These are phyloP conservation scores for Chymomyza procnemis DNA, from an alignment of 2,888 invertebrate species.

Conservation along the genomic window DNA sequence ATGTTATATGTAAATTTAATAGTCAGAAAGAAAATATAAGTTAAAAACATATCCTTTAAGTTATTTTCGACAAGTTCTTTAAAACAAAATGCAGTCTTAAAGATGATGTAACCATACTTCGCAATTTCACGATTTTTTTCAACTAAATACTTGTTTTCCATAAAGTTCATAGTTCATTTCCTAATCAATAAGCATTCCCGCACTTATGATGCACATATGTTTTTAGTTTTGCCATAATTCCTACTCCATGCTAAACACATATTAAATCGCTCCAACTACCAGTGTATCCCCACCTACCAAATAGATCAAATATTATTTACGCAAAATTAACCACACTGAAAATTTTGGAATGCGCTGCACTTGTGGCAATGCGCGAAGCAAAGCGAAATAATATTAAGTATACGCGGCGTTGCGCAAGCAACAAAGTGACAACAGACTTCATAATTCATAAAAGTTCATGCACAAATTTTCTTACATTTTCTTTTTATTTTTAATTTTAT, in stretches of 20 bases:
- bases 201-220: background rate
- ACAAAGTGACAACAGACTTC: conserved; percentile 39
- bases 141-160: too few relatives aligned
- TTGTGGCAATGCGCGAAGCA: conserved; percentile 21
- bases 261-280: background rate
- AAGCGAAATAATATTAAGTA: conserved; percentile 30
- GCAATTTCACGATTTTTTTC: too few relatives aligned
- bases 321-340: conserved; percentile 47
- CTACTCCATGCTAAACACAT: background rate
- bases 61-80: too few relatives aligned
- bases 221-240: background rate
- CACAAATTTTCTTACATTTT: conserved; percentile 40
- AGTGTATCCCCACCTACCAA: conserved; percentile 22
- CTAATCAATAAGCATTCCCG: too few relatives aligned
- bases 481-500: conserved; percentile 55
- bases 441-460: conserved; percentile 52
- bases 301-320: conserved; percentile 39
- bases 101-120: too few relatives aligned
- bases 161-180: too few relatives aligned
- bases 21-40: too few relatives aligned
- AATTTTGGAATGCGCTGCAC: conserved; percentile 28
- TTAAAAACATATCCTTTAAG: too few relatives aligned
- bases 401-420: background rate
- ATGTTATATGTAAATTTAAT: too few relatives aligned
- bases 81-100: too few relatives aligned